Base-by-base conservation (phyloP, 2,113 vertebrate species). In the Corythornis madagascariensis region DNA sequence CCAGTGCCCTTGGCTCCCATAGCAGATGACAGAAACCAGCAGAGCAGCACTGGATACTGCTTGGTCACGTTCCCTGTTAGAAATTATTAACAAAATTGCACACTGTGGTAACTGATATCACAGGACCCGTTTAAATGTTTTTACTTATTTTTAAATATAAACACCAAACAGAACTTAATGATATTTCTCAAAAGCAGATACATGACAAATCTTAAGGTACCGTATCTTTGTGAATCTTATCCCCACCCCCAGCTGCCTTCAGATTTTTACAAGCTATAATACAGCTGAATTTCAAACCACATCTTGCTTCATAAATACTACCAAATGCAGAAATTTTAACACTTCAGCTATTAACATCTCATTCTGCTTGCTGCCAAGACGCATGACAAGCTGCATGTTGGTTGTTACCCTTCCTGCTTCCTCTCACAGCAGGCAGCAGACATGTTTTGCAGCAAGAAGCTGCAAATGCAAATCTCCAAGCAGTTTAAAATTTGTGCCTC, bases 281-380 rank as follows among this genome's bases (percentile, higher is more conserved):
- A 52, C 26, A n/a, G 38, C 31, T 52, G n/a, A 74, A 80, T 59
- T 86, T 77, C 65, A 55, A 83, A 91, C 78, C 7, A 60, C 22
- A 64, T 50, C 40, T 70, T 8, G 38, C 28, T 83, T 88, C 26
- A 53, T 45, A 74, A 81, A 77, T 31, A 56, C 33, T 74, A 78
- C 29, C 48, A 85, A 92, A 81, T 33, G 43, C 19, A 64, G 21
- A 21, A 43, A 74, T 86, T 88, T 74, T 74, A 92, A 83, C 25
- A 43, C 24, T 79, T 40, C 21, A 64, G 83, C 47, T 66, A 94
- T 52, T 83, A 81, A 48, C 24, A 90, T 59, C 65, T 59, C 2
- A 0, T 70, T 76, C 45, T 35, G 18, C 40, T 28, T 42, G 66
- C 48, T 53, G 20, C 29, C 0, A 2, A 80, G 79, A 65, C 40